Evolutionary conservation across 2,888 invertebrate species (phyloP), one percentile per base, ranked within the genome.

Genomic region (Brachypterus glaber): DNA sequence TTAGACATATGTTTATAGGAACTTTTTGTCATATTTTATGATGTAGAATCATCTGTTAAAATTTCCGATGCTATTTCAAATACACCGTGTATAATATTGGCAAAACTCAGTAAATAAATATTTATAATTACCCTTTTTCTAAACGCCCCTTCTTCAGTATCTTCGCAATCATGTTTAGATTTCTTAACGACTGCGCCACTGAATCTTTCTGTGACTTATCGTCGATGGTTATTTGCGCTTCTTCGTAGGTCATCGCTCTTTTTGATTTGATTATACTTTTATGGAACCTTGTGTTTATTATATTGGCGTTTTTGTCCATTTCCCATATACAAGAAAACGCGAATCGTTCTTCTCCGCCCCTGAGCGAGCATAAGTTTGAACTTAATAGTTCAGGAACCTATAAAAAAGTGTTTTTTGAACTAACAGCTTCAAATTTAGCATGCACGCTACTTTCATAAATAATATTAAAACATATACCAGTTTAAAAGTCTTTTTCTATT

Each of bases 251-350:
- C 79, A 98, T 80, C 0, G 97, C 92, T n/a, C 81, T 78, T 43
- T 79, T 76, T 0, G 90, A 90, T 66, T 81, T 76, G 45, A 98
- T 98, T 27, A 98, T 80, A 52, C 92, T 92, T 64, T 98, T 98
- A 57, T 83, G 84, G 60, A 87, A 97, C 49, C 77, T 77, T 1
- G 85, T 85, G 4, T 72, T 72, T 1, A 92, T 55, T 35, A 95
- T 81, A 50, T 90, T 83, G 0, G 92, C 88, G 30, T 88, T 72
- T 5, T 77, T 70, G 43, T 87, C 86, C 58, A 98, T 72, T 64
- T 90, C 87, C 97, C 97, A 98, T 32, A 98, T 70, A 45, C 90
- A 91, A 1, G 96, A 93, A 62, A 98, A 98, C 0, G 97, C 95
- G 57, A 97, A 81, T 44, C 93, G 73, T 57, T 92, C 92, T 49